Evolutionary conservation across 2,797 vertebrate genomes (phyloP).

Genomic region (Microchirus variegatus): DNA sequence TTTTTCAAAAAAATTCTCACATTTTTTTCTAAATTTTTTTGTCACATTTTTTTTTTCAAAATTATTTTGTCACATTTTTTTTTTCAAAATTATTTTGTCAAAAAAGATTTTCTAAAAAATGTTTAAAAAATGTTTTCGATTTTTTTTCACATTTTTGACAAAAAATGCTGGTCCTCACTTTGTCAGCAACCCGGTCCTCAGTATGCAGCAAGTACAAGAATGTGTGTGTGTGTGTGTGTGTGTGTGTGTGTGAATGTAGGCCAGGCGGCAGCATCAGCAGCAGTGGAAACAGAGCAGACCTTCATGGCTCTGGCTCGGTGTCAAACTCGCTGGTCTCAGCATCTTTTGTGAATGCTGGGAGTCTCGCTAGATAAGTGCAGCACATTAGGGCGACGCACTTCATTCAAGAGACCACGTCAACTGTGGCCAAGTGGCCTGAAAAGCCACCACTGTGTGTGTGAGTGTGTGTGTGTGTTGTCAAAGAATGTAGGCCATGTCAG

Average conservation of each 20-base stretch:
- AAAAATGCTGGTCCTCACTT: too few relatives aligned
- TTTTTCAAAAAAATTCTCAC: too few relatives aligned
- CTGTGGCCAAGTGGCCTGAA: conserved; percentile 20
- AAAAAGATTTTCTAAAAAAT: too few relatives aligned
- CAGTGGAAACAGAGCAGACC: conserved; percentile 24
- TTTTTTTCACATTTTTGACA: too few relatives aligned
- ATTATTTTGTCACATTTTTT: too few relatives aligned
- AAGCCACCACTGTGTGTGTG: conserved; percentile 1
- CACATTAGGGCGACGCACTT: conserved; percentile 34
- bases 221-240: neutral
- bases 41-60: too few relatives aligned
- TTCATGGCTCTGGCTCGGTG: conserved; percentile 32
- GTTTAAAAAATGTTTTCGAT: too few relatives aligned
- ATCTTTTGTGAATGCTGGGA: conserved; percentile 51
- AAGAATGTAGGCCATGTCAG: conserved; percentile 43
- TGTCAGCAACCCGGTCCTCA: too few relatives aligned
- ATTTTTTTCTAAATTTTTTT: too few relatives aligned
- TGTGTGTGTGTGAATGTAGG: conserved; percentile 37
- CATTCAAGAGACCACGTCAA: conserved; percentile 28
- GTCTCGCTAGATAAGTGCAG: conserved; percentile 42
- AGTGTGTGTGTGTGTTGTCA: conserved; percentile 1
- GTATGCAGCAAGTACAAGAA: too few relatives aligned
- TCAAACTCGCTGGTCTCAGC: conserved; percentile 36
- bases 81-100: too few relatives aligned
- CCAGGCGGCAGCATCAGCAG: conserved; percentile 44